Evolutionary conservation across 2,113 vertebrate species (phyloP).

Genomic region (Camelus bactrianus): DNA sequence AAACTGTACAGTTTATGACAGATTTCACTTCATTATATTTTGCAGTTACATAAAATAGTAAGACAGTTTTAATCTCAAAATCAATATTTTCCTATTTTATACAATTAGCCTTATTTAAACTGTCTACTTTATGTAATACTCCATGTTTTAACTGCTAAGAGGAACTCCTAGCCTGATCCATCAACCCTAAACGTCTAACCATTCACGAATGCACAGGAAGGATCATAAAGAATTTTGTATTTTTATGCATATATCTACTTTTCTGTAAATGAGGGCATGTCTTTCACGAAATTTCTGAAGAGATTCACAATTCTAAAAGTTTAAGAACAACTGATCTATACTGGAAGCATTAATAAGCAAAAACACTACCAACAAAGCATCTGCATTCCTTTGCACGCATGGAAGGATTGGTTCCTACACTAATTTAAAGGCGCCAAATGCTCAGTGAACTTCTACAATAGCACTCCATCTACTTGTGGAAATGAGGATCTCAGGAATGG

Average conservation of each 20-base stretch:
- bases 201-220: background rate
- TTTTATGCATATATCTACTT: background rate
- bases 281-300: background rate
- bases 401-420: slow-evolving; percentile 46
- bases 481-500: slow-evolving; percentile 69
- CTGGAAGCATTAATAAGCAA: background rate
- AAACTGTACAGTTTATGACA: background rate
- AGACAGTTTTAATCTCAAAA: background rate
- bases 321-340: background rate
- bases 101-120: background rate
- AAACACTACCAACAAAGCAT: background rate
- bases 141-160: background rate
- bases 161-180: background rate
- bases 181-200: background rate
- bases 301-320: background rate
- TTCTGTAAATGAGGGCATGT: background rate
- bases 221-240: background rate
- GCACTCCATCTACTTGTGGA: slow-evolving; percentile 13
- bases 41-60: background rate
- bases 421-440: background rate
- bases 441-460: slow-evolving; percentile 5
- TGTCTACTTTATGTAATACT: background rate
- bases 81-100: background rate
- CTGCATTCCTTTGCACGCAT: background rate
- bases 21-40: background rate